A percentile compares a stretch with the other conserved stretches of the same genome.
Conservation (phyloP, 1,140 invertebrate species). For the Stenopsyche tienmushanensis region DNA sequence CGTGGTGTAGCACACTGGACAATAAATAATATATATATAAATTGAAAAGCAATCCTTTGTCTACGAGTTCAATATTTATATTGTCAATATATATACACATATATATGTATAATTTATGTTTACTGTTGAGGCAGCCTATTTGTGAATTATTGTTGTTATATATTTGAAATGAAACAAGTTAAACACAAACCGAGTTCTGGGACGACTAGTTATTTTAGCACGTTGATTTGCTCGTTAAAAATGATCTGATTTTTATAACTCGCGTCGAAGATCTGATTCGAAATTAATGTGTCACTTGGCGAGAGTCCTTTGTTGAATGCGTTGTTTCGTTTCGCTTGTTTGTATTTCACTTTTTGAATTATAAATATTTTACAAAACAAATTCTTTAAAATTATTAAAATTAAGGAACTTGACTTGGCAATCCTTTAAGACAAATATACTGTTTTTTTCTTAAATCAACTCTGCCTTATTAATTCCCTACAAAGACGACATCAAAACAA, state of each 20-base stretch:
- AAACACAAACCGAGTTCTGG: background rate
- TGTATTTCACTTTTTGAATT: background rate
- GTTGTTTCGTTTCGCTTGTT: background rate
- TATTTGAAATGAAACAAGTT: background rate
- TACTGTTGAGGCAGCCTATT: background rate
- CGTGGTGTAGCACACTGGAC: no score
- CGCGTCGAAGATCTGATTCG: background rate
- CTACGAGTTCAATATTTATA: no score
- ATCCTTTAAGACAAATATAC: constrained; percentile 38
- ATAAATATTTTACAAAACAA: no score
- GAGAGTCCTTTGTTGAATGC: background rate
- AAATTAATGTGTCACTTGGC: background rate
- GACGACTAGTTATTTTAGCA: no score
- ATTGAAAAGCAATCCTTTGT: no score
- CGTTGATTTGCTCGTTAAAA: no score
- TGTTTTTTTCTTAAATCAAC: constrained; percentile 37
- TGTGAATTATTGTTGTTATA: background rate
- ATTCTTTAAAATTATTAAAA: background rate
- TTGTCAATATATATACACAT: no score
- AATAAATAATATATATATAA: no score
- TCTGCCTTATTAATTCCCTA: no score
- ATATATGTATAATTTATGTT: no score
- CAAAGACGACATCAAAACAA: no score
- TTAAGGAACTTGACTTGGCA: constrained; percentile 22
- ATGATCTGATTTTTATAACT: no score